Evolutionary conservation across 2,797 vertebrate genomes (phyloP), one percentile per base, ranked within the genome.

Genomic region (Okamejei kenojei): DNA sequence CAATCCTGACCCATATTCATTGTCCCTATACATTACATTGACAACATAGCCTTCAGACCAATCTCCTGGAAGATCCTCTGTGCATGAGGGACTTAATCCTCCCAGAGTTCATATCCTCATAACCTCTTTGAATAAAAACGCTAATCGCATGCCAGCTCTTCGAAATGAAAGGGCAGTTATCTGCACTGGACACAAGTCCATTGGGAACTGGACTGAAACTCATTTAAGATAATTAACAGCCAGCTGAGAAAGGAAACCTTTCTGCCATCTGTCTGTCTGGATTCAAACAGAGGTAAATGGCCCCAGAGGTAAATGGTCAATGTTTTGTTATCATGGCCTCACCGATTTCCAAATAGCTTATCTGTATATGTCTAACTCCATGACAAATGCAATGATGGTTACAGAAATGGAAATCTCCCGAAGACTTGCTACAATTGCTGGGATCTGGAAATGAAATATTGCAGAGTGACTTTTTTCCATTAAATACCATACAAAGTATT

Each of bases 81-180:
- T 32, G 17, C 45, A 54, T 26, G 38, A n/a, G 90, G 73, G 68
- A 92, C 71, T 92, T 76, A 92, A 73, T 26, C 19, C 45, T 92
- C 90, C 65, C 19, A 76, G 26, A n/a, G 68, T 76, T 71, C 38
- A 74, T 74, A 92, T 92, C 73, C 90, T 92, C 29, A 76, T 54
- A 92, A 92, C 90, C 90, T 92, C 90, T 90, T 71, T 92, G 68
- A 92, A 76, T 73, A n/a, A 92, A 74, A 92, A 74, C 54, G 90
- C 71, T 92, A 76, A 74, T 74, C 35, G 26, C 68, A 76, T 58
- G 90, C 68, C 90, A 74, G 68, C 35, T 74, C 71, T 92, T 38
- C 29, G 35, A 92, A 92, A 92, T 92, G 74, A 76, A 71, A 92
- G 90, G 90, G 90, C 90, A 92, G 71, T 92, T 92, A 26, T 92